Evolutionary conservation across 2,797 vertebrate species (phyloP).

Genomic region (Anguilla marmorata): DNA sequence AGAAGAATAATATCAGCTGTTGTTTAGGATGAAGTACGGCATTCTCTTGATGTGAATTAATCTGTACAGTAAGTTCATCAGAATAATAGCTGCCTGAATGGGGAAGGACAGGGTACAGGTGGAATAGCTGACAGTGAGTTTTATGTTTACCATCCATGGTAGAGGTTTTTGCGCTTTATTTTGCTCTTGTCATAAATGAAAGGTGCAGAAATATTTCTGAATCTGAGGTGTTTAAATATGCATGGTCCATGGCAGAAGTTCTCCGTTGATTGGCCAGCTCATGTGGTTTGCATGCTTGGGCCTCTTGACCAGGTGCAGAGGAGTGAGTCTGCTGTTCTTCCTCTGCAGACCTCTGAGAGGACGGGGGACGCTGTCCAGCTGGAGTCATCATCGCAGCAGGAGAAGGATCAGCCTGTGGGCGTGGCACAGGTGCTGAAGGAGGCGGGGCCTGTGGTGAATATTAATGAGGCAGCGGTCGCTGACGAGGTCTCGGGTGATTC

Average conservation of each 20-base stretch:
- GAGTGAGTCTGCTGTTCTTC: constrained; percentile 20
- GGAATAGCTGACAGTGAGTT: background rate
- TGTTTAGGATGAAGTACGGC: background rate
- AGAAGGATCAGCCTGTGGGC: constrained; percentile 47
- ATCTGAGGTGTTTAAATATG: background rate
- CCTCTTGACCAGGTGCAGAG: background rate
- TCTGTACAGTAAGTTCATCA: background rate
- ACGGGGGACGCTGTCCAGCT: constrained; percentile 56
- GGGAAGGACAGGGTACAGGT: background rate
- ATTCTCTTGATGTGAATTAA: background rate
- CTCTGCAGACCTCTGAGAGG: constrained; percentile 67
- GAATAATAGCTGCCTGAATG: background rate
- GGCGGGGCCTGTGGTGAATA: constrained; percentile 69
- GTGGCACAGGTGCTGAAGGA: constrained; percentile 69
- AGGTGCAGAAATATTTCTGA: background rate
- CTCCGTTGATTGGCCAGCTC: background rate
- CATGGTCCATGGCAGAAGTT: background rate
- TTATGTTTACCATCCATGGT: no score
- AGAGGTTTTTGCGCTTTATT: background rate
- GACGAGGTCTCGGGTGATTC: constrained; percentile 33
- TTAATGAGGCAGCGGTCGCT: constrained; percentile 51
- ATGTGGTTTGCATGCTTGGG: background rate
- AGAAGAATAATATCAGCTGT: background rate
- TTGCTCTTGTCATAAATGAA: background rate
- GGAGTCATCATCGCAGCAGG: constrained; percentile 44